Evolutionary conservation across 2,113 vertebrate genomes (phyloP), one percentile per base, ranked within the genome.

Genomic region (Onychostoma macrolepis): DNA sequence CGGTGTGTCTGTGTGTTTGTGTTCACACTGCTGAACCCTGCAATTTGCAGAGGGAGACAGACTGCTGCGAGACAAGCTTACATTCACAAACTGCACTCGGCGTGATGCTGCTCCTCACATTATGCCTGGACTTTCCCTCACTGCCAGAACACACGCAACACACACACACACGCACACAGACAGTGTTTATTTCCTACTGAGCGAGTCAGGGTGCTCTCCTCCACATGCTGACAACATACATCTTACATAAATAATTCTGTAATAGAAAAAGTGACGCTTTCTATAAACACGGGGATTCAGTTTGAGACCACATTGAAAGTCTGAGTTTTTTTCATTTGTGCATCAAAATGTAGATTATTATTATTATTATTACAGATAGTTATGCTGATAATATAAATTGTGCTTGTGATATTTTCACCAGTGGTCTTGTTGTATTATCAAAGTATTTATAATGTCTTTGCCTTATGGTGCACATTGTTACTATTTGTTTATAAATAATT

Each of bases 1-100:
- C 58, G 83, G 87, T 85, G 58, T 85, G 43, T 88, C 50, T 88
- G 87, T 90, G 87, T 90, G 89, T 86, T 87, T 88, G 89, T 90
- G 85, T 86, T 89, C 86, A 87, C 86, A 87, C 88, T 26, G 36
- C 24, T 17, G 67, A 85, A 87, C 36, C 78, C 72, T 87, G 85
- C 87, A 71, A 87, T 87, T 89, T 87, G n/a, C 48, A 87, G 83
- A 77, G 81, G 36, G 69, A 82, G 74, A 72, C 45, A 80, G 50
- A 83, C 85, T 67, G 48, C 86, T 85, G 43, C 36, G 71, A 87
- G 78, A 86, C 61, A 74, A 65, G 33, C 26, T 83, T 33, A 74
- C 85, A 86, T 86, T 87, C 67, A 85, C 58, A 53, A 82, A 86
- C 81, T 69, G 80, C n/a, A 53, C 69, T 72, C 58, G 33, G 71